Percentiles rank a stretch among this genome's conserved stretches.
These are phyloP conservation scores for Stenolophus ochropezus DNA, from an alignment of 2,888 invertebrate species.

Conservation along the genomic window DNA sequence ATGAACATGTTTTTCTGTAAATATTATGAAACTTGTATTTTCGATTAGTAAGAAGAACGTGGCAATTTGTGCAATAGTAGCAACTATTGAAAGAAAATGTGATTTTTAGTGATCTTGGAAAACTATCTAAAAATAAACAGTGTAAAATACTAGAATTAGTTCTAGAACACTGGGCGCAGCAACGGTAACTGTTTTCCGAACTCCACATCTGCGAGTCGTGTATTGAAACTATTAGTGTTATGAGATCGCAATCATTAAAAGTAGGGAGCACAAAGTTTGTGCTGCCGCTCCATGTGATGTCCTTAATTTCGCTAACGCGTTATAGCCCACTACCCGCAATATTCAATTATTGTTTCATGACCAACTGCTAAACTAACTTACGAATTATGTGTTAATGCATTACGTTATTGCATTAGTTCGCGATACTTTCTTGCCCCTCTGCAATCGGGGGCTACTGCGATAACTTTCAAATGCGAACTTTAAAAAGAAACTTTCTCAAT, in stretches of 20 bases:
- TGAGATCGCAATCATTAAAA: constrained; percentile 26
- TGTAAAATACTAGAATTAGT: not conserved
- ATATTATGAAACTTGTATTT: too few relatives aligned
- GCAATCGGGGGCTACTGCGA: not conserved
- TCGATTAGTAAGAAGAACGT: not conserved
- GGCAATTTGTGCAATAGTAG: not conserved
- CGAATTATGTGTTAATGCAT: constrained; percentile 35
- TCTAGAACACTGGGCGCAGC: not conserved
- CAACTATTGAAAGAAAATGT: not conserved
- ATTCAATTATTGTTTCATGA: constrained; percentile 35
- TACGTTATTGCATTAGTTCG: constrained; percentile 15
- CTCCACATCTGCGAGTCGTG: not conserved
- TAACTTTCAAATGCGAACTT: not conserved
- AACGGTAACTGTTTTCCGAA: not conserved
- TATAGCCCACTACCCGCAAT: constrained; percentile 25
- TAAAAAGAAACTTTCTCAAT: not conserved
- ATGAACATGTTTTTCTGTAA: too few relatives aligned
- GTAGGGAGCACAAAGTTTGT: constrained; percentile 18
- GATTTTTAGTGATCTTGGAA: not conserved
- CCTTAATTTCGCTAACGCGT: constrained; percentile 41
- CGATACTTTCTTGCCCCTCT: not conserved
- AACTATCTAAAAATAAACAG: not conserved
- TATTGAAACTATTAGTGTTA: constrained; percentile 26
- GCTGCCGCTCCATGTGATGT: constrained; percentile 19
- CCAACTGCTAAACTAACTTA: constrained; percentile 36